Percentiles rank a stretch among this genome's conserved stretches.
phyloP scores from a whole-genome alignment of 1,140 invertebrate species.

The Scaptomyza hsui region DNA sequence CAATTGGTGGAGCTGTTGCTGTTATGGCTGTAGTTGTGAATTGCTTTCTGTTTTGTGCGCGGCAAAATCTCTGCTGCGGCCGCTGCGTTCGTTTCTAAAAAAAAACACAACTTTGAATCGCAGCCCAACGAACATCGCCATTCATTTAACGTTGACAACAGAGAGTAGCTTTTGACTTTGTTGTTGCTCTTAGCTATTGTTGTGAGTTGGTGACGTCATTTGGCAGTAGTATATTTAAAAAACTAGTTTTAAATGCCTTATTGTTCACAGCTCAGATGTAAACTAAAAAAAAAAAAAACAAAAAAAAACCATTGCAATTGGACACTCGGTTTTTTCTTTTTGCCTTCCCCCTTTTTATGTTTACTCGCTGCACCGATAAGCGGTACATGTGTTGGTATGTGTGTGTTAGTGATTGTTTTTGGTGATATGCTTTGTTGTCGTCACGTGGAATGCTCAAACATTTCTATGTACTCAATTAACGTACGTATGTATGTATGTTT shows the following conservation, averaged over 20 bases:
- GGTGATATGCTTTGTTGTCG: slow-evolving; percentile 59
- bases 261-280: slow-evolving; percentile 50
- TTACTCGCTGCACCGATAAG: slow-evolving; percentile 53
- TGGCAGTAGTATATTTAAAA: slow-evolving; percentile 55
- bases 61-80: slow-evolving; percentile 57
- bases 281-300: no score
- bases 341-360: slow-evolving; percentile 37
- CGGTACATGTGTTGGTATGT: slow-evolving; percentile 16
- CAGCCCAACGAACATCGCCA: slow-evolving; percentile 42
- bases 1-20: slow-evolving; percentile 59
- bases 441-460: slow-evolving; percentile 57
- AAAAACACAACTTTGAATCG: slow-evolving; percentile 55
- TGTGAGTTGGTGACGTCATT: slow-evolving; percentile 66
- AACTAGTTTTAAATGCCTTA: slow-evolving; percentile 66
- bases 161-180: slow-evolving; percentile 37
- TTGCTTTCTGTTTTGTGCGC: slow-evolving; percentile 56
- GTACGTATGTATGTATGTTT: slow-evolving; percentile 12
- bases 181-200: slow-evolving; percentile 58
- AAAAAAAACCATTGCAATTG: slow-evolving; percentile 16
- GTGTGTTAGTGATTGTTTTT: slow-evolving; percentile 29
- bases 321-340: slow-evolving; percentile 30
- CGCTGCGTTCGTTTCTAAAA: slow-evolving; percentile 51
- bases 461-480: slow-evolving; percentile 4
- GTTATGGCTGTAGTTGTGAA: slow-evolving; percentile 47
- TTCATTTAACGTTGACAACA: slow-evolving; percentile 58